A percentile compares a stretch with the other conserved stretches of the same genome.
Conservation (phyloP, 2,888 invertebrate species). For the Tyria jacobaeae region DNA sequence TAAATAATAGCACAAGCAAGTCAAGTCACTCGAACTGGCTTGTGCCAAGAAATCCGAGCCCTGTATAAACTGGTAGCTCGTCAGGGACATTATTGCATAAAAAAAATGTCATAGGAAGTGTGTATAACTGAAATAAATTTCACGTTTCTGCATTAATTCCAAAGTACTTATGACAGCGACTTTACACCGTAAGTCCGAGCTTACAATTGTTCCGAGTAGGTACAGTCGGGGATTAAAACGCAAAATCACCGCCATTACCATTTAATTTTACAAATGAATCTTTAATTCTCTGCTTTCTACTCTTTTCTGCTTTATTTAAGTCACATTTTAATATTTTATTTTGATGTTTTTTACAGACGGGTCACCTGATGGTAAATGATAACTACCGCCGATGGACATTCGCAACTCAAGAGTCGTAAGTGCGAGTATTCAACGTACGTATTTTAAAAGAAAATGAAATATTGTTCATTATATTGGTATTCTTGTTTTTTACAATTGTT, state of each 20-base stretch:
- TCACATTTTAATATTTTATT: slow-evolving; percentile 8
- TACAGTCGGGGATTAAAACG: slow-evolving; percentile 72
- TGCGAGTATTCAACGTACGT: background rate
- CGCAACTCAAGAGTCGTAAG: too few species aligned
- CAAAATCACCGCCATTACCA: slow-evolving; percentile 78
- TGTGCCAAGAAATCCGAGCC: too few species aligned
- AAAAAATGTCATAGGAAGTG: background rate
- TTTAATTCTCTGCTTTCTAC: slow-evolving; percentile 74
- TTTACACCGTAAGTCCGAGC: slow-evolving; percentile 64
- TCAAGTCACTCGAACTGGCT: too few species aligned
- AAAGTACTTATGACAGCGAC: slow-evolving; percentile 55
- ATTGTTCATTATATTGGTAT: too few species aligned
- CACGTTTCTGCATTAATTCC: background rate
- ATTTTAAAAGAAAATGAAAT: background rate
- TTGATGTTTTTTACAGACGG: background rate
- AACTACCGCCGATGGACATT: too few species aligned
- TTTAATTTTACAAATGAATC: slow-evolving; percentile 83
- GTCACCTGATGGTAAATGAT: too few species aligned
- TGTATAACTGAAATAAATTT: background rate
- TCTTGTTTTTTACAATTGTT: too few species aligned
- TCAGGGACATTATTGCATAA: too few species aligned
- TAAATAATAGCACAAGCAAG: too few species aligned
- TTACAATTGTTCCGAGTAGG: slow-evolving; percentile 65
- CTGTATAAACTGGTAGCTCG: too few species aligned
- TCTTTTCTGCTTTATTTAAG: slow-evolving; percentile 43